Evolutionary conservation across 2,113 vertebrate genomes (phyloP).

Genomic region (Tor tambroides): DNA sequence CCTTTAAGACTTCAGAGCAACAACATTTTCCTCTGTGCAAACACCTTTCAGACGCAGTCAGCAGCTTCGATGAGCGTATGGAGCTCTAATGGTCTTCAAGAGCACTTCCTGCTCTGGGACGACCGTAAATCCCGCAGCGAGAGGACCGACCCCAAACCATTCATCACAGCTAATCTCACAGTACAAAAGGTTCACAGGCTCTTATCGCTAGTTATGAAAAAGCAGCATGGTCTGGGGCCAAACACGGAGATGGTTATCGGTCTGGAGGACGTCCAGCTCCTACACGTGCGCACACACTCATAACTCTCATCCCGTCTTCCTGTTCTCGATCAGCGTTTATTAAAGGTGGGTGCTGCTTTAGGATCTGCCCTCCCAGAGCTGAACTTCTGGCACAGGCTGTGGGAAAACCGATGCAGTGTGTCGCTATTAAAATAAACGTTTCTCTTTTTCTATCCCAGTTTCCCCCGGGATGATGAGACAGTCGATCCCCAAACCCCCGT

Average conservation of each 20-base stretch:
- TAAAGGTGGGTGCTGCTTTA: slow-evolving; percentile 34
- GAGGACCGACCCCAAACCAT: background rate
- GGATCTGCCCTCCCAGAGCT: slow-evolving; percentile 38
- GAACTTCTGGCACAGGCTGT: slow-evolving; percentile 65
- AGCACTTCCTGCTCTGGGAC: background rate
- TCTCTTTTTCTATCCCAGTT: slow-evolving; percentile 68
- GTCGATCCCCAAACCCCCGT: background rate
- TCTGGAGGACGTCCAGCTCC: background rate
- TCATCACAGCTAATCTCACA: slow-evolving; percentile 2
- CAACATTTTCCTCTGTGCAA: background rate
- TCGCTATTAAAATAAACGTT: slow-evolving; percentile 71
- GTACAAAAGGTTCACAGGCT: slow-evolving; percentile 17
- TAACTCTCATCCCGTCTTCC: slow-evolving; percentile 11
- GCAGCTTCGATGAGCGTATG: background rate
- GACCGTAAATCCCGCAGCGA: background rate
- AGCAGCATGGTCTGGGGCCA: background rate
- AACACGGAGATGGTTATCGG: slow-evolving; percentile 16
- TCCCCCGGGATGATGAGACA: slow-evolving; percentile 62
- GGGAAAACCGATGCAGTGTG: slow-evolving; percentile 74
- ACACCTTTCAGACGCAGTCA: background rate
- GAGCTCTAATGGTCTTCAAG: slow-evolving; percentile 1
- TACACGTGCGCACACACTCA: slow-evolving; percentile 20
- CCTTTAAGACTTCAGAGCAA: background rate
- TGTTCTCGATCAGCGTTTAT: slow-evolving; percentile 38
- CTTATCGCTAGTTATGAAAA: slow-evolving; percentile 10